A percentile compares a stretch with the other conserved stretches of the same genome.
phyloP scores from a whole-genome alignment of 2,797 vertebrate species.

The Chaetophractus vellerosus region DNA sequence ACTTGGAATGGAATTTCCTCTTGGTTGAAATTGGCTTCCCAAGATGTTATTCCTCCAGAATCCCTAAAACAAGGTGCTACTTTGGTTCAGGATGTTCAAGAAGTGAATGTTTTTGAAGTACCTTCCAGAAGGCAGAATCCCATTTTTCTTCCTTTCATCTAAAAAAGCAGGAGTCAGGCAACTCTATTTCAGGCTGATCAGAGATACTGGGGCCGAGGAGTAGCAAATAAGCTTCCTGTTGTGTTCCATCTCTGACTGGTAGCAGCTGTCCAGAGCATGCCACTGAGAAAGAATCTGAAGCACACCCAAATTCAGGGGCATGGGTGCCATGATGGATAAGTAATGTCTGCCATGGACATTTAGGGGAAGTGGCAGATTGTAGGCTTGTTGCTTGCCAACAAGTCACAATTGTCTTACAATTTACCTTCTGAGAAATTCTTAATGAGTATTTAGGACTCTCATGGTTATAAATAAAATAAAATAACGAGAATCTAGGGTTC shows the following conservation, averaged over 20 bases:
- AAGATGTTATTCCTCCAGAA: slow-evolving; percentile 53
- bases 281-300: not conserved
- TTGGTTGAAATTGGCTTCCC: slow-evolving; percentile 27
- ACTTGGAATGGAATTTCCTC: slow-evolving; percentile 42
- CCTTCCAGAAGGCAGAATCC: not conserved
- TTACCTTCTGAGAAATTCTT: slow-evolving; percentile 7
- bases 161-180: not conserved
- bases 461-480: not conserved
- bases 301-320: not conserved
- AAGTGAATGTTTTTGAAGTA: slow-evolving; percentile 33
- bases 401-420: not conserved
- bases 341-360: not conserved
- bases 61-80: slow-evolving; percentile 3
- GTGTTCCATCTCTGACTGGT: not conserved
- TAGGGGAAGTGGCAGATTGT: not conserved
- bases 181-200: not conserved
- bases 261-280: not conserved
- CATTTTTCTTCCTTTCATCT: not conserved
- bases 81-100: slow-evolving; percentile 14
- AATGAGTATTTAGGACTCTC: not conserved
- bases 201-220: not conserved
- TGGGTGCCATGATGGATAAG: no score
- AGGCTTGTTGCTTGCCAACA: not conserved
- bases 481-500: not conserved
- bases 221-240: not conserved